Conservation (phyloP, 2,888 invertebrate genomes). For the Deilephila porcellus region DNA sequence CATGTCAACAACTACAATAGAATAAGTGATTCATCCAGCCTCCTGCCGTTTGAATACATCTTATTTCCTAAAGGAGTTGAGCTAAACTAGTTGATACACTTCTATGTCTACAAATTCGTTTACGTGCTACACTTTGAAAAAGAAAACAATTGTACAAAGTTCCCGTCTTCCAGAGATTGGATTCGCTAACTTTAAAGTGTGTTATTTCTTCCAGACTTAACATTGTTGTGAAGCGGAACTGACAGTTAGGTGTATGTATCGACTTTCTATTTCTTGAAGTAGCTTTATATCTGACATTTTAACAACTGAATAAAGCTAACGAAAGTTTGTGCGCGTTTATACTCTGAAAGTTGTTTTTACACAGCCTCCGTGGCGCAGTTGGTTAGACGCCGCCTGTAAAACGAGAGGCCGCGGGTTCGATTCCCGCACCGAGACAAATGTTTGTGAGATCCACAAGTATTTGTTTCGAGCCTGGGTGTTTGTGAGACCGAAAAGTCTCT, state of each 20-base stretch:
- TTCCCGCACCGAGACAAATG: no score
- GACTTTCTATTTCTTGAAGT: conserved; percentile 51
- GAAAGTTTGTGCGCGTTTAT: background rate
- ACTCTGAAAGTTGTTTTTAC: background rate
- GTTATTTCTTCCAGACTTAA: conserved; percentile 74
- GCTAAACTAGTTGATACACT: conserved; percentile 38
- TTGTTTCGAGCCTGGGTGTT: no score
- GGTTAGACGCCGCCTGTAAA: no score
- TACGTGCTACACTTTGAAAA: conserved; percentile 70
- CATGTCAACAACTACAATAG: conserved; percentile 25
- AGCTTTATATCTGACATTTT: conserved; percentile 23
- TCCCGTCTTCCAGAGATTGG: conserved; percentile 74
- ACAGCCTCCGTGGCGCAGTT: no score
- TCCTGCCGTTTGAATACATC: background rate
- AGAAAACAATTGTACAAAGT: conserved; percentile 77
- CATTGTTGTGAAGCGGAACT: conserved; percentile 66
- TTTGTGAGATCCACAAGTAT: no score
- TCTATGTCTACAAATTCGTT: conserved; percentile 58
- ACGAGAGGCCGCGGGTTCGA: no score
- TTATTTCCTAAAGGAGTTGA: background rate
- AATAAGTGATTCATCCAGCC: conserved; percentile 19
- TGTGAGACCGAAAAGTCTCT: no score
- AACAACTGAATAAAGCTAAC: conserved; percentile 13
- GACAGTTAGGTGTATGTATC: conserved; percentile 65
- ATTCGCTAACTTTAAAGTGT: conserved; percentile 78